Conservation (phyloP, 2,797 vertebrate genomes). For the Tapera naevia region DNA sequence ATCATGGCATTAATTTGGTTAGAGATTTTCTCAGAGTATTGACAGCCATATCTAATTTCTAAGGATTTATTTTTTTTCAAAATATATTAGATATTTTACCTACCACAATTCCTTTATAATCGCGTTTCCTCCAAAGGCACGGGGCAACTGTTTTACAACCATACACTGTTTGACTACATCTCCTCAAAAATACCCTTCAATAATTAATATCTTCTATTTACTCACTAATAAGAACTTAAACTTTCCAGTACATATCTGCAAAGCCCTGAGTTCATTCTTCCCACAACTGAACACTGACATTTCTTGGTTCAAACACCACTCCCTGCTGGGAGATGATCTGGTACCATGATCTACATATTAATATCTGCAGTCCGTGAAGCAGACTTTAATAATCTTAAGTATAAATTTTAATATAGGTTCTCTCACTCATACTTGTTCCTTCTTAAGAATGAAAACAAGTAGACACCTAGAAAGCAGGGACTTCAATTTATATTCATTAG, state of each 20-base stretch:
- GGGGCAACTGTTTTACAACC: slow-evolving; percentile 6
- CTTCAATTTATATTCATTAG: not conserved
- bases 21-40: slow-evolving; percentile 61
- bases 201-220: slow-evolving; percentile 61
- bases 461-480: not conserved
- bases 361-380: not conserved
- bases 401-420: slow-evolving; percentile 47
- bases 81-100: slow-evolving; percentile 50
- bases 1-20: slow-evolving; percentile 40
- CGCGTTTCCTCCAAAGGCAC: slow-evolving; percentile 1
- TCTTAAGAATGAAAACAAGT: slow-evolving; percentile 19
- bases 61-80: slow-evolving; percentile 64
- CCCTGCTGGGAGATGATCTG: slow-evolving; percentile 36
- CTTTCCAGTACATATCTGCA: not conserved
- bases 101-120: slow-evolving; percentile 46
- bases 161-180: not conserved
- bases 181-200: slow-evolving; percentile 22
- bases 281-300: slow-evolving; percentile 29
- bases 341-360: slow-evolving; percentile 20
- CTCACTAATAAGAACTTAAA: slow-evolving; percentile 53
- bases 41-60: slow-evolving; percentile 59
- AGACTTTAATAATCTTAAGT: slow-evolving; percentile 35
- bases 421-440: not conserved
- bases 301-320: slow-evolving; percentile 50
- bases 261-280: slow-evolving; percentile 28